Base-by-base conservation (phyloP, 2,113 vertebrate genomes). In the Rattus norvegicus region DNA sequence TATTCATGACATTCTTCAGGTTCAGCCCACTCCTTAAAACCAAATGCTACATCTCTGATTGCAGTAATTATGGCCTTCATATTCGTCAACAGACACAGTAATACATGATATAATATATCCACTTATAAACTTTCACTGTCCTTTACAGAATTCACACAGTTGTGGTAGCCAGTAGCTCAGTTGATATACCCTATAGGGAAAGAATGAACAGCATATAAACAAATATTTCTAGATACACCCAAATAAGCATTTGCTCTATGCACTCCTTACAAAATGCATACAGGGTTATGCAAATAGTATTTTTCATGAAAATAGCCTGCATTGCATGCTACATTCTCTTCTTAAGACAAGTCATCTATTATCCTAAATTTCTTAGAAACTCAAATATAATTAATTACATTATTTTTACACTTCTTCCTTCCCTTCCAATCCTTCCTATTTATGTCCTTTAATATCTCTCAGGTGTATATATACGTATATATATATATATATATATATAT, bases 261-360 rank as follows among this genome's bases (percentile, higher is more conserved):
- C 9, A 28, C 63, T 10, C 59, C 10, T 65, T 65, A 65, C 63
- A 65, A 26, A 65, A 65, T 65, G 24, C 24, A 10, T 65, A n/a
- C 13, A 16, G 43, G 43, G 59, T 36, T 83, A 1, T n/a, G 6
- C 52, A n/a, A 4, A 4, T 4, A 54, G 24, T 20, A 26, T 13
- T 9, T 20, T 19, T 36, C 12, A 0, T 28, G 11, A 33, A 24
- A 43, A 0, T 2, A 5, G 24, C 47, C 56, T 52, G 30, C 24
- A 49, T 3, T 10, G 14, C 7, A 1, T 36, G 22, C 0, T 22
- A 0, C 20, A 5, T 43, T 59, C 26, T 75, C 11, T 56, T 30
- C 85, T 88, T 7, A 28, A 22, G 16, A 59, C 24, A 43, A 30
- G 7, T 0, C 13, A 14, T 28, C n/a, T 13, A 59, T 56, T 56